Evolutionary conservation across 2,797 vertebrate species (phyloP).

Genomic region (Sylvilagus floridanus): DNA sequence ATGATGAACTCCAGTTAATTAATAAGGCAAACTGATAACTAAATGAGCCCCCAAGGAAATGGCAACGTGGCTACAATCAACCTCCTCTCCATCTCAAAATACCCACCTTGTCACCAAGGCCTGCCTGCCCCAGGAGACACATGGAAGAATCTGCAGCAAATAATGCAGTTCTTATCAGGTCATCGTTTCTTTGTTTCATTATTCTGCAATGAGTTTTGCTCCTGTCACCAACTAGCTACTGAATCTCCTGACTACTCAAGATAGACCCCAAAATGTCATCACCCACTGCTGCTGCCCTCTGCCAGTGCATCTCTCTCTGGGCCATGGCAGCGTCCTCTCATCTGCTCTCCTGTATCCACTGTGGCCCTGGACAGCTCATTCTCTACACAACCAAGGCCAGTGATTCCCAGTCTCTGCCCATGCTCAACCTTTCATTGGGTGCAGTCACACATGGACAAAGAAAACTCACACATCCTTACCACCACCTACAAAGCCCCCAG

Average conservation of each 20-base stretch:
- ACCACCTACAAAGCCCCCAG: neutral
- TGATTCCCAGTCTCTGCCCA: neutral
- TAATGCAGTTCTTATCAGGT: fast-evolving
- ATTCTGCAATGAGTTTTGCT: neutral
- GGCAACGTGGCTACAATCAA: no score
- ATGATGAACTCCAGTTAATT: neutral
- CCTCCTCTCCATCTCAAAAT: neutral
- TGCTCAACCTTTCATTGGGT: neutral
- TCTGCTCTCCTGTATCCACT: neutral
- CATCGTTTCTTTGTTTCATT: neutral
- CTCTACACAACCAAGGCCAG: neutral
- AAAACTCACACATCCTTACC: neutral
- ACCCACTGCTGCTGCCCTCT: no score
- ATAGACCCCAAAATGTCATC: neutral
- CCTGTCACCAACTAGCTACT: neutral
- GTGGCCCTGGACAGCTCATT: neutral
- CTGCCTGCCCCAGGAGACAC: neutral
- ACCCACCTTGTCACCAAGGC: neutral
- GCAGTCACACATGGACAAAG: neutral
- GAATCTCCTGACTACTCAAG: neutral
- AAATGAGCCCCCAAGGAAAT: neutral
- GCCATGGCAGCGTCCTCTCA: neutral
- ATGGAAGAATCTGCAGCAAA: neutral
- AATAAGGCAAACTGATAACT: neutral
- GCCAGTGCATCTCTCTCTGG: neutral